These are phyloP conservation scores for Drosophila saltans DNA, from an alignment of 1,140 invertebrate genomes.

Conservation along the genomic window DNA sequence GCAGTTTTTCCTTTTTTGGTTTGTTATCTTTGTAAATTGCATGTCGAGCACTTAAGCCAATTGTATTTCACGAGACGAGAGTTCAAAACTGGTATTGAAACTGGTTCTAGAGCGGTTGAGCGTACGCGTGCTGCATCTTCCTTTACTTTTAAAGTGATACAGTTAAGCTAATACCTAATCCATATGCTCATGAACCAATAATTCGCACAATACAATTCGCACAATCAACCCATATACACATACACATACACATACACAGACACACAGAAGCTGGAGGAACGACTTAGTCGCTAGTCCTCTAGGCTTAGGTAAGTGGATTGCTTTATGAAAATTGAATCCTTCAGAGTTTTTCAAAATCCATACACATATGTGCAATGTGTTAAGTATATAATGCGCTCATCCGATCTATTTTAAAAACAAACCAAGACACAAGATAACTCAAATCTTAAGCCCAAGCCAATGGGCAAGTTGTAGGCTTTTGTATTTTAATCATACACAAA, in stretches of 20 bases:
- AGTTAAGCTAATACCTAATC: constrained; percentile 56
- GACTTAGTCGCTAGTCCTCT: constrained; percentile 59
- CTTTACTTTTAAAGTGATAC: constrained; percentile 56
- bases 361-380: constrained; percentile 54
- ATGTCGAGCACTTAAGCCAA: constrained; percentile 80
- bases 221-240: constrained; percentile 28
- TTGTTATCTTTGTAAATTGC: constrained; percentile 81
- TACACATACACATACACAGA: constrained; percentile 21
- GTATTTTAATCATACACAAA: constrained; percentile 41
- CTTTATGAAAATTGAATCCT: constrained; percentile 61
- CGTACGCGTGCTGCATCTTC: constrained; percentile 68
- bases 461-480: constrained; percentile 22
- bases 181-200: constrained; percentile 43
- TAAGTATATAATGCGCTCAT: constrained; percentile 81
- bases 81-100: constrained; percentile 28
- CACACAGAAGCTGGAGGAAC: constrained; percentile 49
- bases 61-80: constrained; percentile 24
- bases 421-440: constrained; percentile 51
- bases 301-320: constrained; percentile 79
- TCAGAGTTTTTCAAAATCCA: constrained; percentile 23
- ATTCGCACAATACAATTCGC: constrained; percentile 18
- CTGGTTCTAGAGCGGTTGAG: constrained; percentile 47
- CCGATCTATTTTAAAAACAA: constrained; percentile 80
- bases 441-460: constrained; percentile 26
- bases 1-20: constrained; percentile 42